A percentile compares a stretch with the other conserved stretches of the same genome.
Conservation (phyloP, 2,888 invertebrate species). For the Pyrochroa serraticornis region DNA sequence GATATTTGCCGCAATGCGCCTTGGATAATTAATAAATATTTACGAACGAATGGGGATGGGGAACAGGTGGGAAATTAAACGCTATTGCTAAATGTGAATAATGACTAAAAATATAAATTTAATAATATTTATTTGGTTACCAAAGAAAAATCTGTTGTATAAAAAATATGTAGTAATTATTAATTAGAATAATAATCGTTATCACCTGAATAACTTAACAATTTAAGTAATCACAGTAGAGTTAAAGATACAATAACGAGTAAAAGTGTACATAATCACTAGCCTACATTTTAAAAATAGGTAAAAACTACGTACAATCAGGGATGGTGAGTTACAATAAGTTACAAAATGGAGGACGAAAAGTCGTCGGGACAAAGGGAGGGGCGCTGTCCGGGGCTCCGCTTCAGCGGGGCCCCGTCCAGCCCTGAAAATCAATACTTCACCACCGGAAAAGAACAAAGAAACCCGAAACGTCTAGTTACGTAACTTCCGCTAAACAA, state of each 20-base stretch:
- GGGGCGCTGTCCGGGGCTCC: slow-evolving; percentile 8
- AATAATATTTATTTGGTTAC: slow-evolving; percentile 50
- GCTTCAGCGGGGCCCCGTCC: slow-evolving; percentile 8
- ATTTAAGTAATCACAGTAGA: slow-evolving; percentile 7
- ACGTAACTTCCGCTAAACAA: slow-evolving; percentile 24
- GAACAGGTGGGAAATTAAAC: slow-evolving; percentile 39
- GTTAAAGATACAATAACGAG: slow-evolving; percentile 5
- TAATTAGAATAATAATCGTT: slow-evolving; percentile 4
- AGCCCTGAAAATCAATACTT: slow-evolving; percentile 25
- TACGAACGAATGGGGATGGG: slow-evolving; percentile 26
- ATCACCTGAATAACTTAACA: slow-evolving; percentile 4
- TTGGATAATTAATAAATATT: too few relatives aligned
- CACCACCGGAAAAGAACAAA: slow-evolving; percentile 20
- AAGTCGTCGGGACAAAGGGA: background rate
- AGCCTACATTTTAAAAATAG: slow-evolving; percentile 16
- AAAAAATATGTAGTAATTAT: slow-evolving; percentile 6
- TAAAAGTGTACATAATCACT: slow-evolving; percentile 18
- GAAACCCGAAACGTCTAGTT: slow-evolving; percentile 26
- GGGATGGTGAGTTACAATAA: background rate
- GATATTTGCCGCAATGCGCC: background rate
- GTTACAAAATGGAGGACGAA: slow-evolving; percentile 3
- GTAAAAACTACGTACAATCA: slow-evolving; percentile 3
- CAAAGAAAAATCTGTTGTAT: slow-evolving; percentile 24
- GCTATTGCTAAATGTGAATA: slow-evolving; percentile 48
- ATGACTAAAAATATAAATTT: slow-evolving; percentile 51